Evolutionary conservation across 2,113 vertebrate genomes (phyloP).

Genomic region (Melospiza georgiana): DNA sequence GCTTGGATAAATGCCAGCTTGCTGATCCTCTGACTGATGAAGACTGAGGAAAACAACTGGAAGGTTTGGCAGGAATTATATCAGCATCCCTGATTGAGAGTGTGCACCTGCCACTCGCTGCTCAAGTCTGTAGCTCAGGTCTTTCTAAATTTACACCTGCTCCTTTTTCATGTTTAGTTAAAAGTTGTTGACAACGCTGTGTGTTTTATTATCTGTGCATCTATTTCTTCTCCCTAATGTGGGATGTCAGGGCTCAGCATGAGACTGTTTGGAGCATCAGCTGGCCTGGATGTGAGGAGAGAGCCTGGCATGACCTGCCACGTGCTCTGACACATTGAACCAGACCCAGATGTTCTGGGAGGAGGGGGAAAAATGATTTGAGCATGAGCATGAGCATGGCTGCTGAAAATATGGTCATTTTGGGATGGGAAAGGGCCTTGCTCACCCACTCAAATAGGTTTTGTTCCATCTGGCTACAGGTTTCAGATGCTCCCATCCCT

Average conservation of each 20-base stretch:
- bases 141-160: constrained; percentile 40
- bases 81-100: constrained; percentile 16
- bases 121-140: neutral
- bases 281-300: neutral
- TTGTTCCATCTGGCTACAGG: neutral
- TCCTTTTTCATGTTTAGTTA: constrained; percentile 1
- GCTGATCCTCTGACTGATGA: constrained; percentile 30
- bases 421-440: neutral
- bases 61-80: constrained; percentile 38
- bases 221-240: neutral
- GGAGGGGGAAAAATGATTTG: neutral
- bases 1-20: constrained; percentile 14
- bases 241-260: neutral
- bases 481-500: neutral
- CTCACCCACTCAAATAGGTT: neutral
- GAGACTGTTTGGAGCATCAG: neutral
- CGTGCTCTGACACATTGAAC: neutral
- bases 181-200: neutral
- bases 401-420: neutral
- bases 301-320: neutral
- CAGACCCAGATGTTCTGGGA: neutral
- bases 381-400: neutral
- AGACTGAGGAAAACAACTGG: constrained; percentile 41
- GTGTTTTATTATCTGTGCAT: neutral
- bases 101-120: constrained; percentile 31